Conservation (phyloP, 2,797 vertebrate species). For the Dromococcyx pavoninus region DNA sequence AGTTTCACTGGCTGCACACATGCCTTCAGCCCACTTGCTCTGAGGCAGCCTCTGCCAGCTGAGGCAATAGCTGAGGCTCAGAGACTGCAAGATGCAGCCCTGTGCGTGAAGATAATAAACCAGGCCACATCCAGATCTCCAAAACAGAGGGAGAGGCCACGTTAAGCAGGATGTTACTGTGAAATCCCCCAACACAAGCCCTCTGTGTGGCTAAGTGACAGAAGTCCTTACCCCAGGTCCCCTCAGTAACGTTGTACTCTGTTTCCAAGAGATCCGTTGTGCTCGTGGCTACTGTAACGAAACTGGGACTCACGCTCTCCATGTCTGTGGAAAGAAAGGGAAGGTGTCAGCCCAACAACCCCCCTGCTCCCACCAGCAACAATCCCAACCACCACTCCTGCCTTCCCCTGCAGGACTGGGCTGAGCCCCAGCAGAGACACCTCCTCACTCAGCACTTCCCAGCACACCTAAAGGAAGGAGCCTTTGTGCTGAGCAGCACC, state of each 20-base stretch:
- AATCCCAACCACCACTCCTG: not conserved
- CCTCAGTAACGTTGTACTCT: conserved; percentile 42
- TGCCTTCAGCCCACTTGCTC: not conserved
- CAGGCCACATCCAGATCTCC: not conserved
- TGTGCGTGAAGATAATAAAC: not conserved
- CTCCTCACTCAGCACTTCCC: not conserved
- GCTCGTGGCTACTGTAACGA: conserved; percentile 54
- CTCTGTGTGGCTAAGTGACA: not conserved
- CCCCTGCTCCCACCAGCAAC: not conserved
- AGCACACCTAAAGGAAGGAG: not conserved
- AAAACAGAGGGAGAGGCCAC: not conserved
- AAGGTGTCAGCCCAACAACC: not conserved
- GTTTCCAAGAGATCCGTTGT: conserved; percentile 30
- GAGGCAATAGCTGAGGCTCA: not conserved
- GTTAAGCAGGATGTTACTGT: not conserved
- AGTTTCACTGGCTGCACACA: not conserved
- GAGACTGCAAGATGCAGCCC: not conserved
- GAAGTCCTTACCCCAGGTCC: conserved; percentile 58
- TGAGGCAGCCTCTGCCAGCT: not conserved
- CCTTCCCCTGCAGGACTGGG: not conserved
- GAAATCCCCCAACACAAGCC: not conserved
- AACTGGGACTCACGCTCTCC: conserved; percentile 60
- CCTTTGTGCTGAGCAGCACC: accelerated
- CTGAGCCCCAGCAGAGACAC: not conserved
- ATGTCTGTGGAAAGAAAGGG: conserved; percentile 71